phyloP scores from a whole-genome alignment of 2,888 invertebrate genomes.

The Empis stercorea region DNA sequence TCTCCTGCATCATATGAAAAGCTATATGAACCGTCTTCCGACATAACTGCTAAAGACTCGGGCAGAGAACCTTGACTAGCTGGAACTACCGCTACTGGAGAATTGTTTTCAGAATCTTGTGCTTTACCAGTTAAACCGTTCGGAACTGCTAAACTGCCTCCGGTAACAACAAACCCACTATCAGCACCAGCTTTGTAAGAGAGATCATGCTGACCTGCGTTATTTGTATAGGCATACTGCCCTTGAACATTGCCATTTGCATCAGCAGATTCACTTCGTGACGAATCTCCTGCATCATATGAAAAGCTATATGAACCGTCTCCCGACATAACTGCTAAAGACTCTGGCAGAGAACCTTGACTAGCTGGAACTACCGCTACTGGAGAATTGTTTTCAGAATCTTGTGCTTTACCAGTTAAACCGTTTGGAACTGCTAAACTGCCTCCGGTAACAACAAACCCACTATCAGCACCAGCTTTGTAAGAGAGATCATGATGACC shows the following conservation, averaged over 20 bases:
- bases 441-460: conserved; percentile 40
- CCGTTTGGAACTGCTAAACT: conserved; percentile 20
- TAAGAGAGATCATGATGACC: conserved; percentile 61
- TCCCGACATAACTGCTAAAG: neutral
- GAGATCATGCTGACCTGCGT: conserved; percentile 56
- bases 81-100: too few species aligned
- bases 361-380: too few species aligned
- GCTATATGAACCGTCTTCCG: conserved; percentile 15
- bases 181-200: conserved; percentile 59
- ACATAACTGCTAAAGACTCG: too few species aligned
- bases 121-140: too few species aligned
- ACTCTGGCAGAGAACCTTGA: neutral
- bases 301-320: conserved; percentile 20
- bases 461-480: conserved; percentile 58
- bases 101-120: too few species aligned
- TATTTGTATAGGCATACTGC: conserved; percentile 54
- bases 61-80: too few species aligned
- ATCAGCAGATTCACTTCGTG: conserved; percentile 28
- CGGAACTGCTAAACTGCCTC: conserved; percentile 25
- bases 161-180: conserved; percentile 45
- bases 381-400: too few species aligned
- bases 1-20: conserved; percentile 26
- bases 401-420: neutral
- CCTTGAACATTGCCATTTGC: conserved; percentile 35
- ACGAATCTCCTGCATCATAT: conserved; percentile 24